Evolutionary conservation across 1,140 invertebrate species (phyloP), one percentile per base, ranked within the genome.

Genomic region (Drosophila willistoni): DNA sequence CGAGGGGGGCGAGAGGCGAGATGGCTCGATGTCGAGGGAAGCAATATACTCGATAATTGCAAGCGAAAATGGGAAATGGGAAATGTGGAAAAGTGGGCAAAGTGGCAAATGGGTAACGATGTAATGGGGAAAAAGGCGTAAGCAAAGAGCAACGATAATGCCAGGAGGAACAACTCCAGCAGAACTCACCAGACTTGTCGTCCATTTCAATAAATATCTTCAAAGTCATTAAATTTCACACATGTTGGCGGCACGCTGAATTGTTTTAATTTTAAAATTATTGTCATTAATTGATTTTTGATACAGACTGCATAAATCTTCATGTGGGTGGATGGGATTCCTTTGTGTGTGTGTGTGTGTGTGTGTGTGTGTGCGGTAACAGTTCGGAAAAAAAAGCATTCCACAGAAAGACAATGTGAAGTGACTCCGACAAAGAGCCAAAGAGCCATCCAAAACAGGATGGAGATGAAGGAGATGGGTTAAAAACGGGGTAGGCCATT

Each of bases 161-260:
- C 34, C 34, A 25, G 51, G 25, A 25, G 51, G 19, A 75, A 55
- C 66, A 75, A 55, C 66, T 62, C 42, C 12, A 13, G 47, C 34
- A 36, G 19, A 29, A 29, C 29, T 29, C 29, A 13, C 29, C 62
- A 22, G 33, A n/a, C 14, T 34, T 64, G 62, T 72, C 29, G 56
- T 68, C 71, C 73, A 79, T 70, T 86, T 87, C 77, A 85, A 84
- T 89, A 89, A 89, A 89, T 89, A 89, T 89, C 84, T 89, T 89
- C 84, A 81, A 84, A 89, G 84, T 89, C 84, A 89, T 89, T 89
- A 89, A 89, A 89, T 89, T 89, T 90, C 85, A 90, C 84, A 89
- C 84, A 89, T 90, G 84, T 71, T 90, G 85, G 77, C 75, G 81
- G 78, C 75, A 68, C 69, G 64, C 71, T 71, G 84, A 90, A 90